Conservation (phyloP, 2,888 invertebrate species). For the Phalangium opilio region DNA sequence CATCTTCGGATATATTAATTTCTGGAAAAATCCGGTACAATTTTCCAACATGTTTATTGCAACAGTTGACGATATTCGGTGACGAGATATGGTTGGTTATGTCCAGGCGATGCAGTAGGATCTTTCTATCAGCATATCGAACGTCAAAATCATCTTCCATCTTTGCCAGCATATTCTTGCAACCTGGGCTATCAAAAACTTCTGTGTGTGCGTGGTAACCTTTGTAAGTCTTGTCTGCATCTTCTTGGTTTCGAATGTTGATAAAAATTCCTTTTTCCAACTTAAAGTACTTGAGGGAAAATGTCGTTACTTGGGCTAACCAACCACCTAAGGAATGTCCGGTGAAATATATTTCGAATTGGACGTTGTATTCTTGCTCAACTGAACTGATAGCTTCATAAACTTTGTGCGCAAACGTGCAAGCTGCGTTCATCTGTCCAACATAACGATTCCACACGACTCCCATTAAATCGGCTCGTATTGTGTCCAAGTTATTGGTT, state of each 20-base stretch:
- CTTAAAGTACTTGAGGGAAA: slow-evolving; percentile 1
- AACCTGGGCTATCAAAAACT: slow-evolving; percentile 2
- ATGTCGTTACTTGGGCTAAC: neutral
- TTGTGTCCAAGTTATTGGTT: neutral
- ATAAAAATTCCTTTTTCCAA: too few relatives aligned
- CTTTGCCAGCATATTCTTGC: neutral
- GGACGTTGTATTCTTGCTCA: too few relatives aligned
- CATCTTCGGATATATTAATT: neutral
- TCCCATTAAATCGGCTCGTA: neutral
- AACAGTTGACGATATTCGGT: slow-evolving; percentile 1
- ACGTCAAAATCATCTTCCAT: neutral
- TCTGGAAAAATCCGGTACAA: neutral
- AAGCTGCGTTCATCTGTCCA: slow-evolving; percentile 1
- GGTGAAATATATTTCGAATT: neutral
- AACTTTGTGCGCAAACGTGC: neutral
- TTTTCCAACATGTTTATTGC: neutral
- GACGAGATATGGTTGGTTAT: neutral
- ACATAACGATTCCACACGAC: neutral
- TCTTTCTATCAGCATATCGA: neutral
- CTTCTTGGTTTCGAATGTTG: too few relatives aligned
- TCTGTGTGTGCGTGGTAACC: neutral
- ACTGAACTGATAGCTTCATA: neutral
- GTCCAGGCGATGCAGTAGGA: neutral
- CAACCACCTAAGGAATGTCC: slow-evolving; percentile 3
- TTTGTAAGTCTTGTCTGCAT: too few relatives aligned